Conservation (phyloP, 2,113 vertebrate species). For the Physeter macrocephalus region DNA sequence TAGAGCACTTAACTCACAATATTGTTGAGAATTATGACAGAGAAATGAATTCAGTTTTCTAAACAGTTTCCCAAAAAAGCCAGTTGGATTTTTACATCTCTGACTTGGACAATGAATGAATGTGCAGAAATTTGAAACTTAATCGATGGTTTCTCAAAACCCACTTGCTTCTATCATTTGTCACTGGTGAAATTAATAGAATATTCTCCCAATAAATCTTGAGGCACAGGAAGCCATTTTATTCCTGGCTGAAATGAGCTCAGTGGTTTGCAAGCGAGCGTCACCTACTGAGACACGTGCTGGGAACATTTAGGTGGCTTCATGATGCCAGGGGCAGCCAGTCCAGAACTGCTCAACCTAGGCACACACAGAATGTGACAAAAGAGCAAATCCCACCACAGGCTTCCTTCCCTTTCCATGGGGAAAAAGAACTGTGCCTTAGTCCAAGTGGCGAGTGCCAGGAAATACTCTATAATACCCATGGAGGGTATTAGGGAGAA, state of each 20-base stretch:
- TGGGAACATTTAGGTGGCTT: too few species aligned
- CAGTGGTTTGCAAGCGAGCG: fast-evolving
- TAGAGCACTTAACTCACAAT: not conserved
- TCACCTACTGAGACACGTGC: not conserved
- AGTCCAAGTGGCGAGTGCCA: not conserved
- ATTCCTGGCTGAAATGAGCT: not conserved
- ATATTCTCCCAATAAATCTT: not conserved
- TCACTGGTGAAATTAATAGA: not conserved
- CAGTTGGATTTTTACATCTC: not conserved
- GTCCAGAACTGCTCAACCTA: not conserved
- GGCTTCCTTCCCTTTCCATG: not conserved
- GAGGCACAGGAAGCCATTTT: not conserved
- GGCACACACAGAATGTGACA: not conserved
- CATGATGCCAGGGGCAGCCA: not conserved
- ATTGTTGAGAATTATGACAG: not conserved
- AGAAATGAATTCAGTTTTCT: not conserved
- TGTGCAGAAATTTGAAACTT: not conserved
- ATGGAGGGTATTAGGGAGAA: not conserved
- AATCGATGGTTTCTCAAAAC: not conserved
- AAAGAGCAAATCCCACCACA: not conserved
- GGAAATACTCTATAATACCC: not conserved
- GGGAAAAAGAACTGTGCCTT: not conserved
- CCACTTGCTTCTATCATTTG: not conserved
- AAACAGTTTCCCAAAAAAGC: not conserved
- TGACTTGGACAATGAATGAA: not conserved